Evolutionary conservation across 2,113 vertebrate species (phyloP).

Genomic region (Sturnira hondurensis): DNA sequence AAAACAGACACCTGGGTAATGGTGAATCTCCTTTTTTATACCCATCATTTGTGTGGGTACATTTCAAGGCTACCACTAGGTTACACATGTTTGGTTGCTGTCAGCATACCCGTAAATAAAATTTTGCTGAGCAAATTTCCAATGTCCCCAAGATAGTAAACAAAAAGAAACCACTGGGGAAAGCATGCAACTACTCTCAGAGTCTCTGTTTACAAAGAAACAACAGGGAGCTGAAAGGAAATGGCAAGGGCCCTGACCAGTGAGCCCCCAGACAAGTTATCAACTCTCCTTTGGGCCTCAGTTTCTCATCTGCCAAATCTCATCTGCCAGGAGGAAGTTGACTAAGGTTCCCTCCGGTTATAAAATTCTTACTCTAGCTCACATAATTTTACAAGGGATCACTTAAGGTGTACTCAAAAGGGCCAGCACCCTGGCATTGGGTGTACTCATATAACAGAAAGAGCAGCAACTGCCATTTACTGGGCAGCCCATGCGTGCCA

Average conservation of each 20-base stretch:
- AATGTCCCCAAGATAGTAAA: neutral
- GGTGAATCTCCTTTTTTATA: fast-evolving
- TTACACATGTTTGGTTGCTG: neutral
- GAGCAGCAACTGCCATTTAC: neutral
- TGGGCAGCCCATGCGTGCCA: neutral
- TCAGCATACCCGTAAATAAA: neutral
- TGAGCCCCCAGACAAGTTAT: neutral
- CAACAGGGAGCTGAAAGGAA: neutral
- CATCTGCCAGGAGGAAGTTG: neutral
- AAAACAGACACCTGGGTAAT: neutral
- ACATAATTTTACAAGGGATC: neutral
- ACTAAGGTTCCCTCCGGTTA: neutral
- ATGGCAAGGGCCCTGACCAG: neutral
- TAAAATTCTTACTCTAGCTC: neutral
- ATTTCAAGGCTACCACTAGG: neutral
- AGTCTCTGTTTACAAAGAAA: neutral
- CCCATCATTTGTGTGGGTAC: neutral
- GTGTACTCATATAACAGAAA: neutral
- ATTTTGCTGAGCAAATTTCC: neutral
- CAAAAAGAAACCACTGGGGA: neutral
- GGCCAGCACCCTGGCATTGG: neutral
- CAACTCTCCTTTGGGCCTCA: neutral
- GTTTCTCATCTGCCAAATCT: neutral
- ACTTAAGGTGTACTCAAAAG: neutral
- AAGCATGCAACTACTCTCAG: neutral